Evolutionary conservation across 2,113 vertebrate species (phyloP).

Genomic region (Martes martes): DNA sequence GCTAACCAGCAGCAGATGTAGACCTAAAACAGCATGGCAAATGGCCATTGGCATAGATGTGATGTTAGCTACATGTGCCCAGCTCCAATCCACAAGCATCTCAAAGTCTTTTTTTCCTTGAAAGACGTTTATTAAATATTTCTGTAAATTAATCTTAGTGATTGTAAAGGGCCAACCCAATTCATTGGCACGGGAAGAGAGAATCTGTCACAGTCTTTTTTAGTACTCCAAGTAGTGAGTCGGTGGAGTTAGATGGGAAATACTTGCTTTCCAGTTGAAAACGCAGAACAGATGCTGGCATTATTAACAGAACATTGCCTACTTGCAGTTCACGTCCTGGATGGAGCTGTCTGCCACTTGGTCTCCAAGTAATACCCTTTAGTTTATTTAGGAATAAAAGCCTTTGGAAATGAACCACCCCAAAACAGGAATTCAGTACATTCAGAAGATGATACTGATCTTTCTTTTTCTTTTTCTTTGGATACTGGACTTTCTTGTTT

Average conservation of each 20-base stretch:
- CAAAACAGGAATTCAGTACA: neutral
- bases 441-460: neutral
- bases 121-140: conserved; percentile 76
- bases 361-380: neutral
- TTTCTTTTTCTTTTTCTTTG: neutral
- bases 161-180: conserved; percentile 56
- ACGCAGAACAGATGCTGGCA: conserved; percentile 76
- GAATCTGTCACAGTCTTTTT: conserved; percentile 62
- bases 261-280: conserved; percentile 77
- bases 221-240: conserved; percentile 48
- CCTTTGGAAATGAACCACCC: neutral
- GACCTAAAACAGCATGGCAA: conserved; percentile 54
- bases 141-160: conserved; percentile 68
- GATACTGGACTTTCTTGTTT: neutral
- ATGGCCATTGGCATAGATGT: conserved; percentile 38
- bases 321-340: conserved; percentile 25
- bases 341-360: neutral
- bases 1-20: conserved; percentile 72
- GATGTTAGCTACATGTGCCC: neutral
- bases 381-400: conserved; percentile 44
- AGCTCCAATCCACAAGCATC: neutral
- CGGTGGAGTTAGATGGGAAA: conserved; percentile 72
- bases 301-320: conserved; percentile 57
- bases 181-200: conserved; percentile 64
- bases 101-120: conserved; percentile 60